Percentiles rank a stretch among this genome's conserved stretches.
phyloP scores from a whole-genome alignment of 2,797 vertebrate species.

The Poecilia wingei region DNA sequence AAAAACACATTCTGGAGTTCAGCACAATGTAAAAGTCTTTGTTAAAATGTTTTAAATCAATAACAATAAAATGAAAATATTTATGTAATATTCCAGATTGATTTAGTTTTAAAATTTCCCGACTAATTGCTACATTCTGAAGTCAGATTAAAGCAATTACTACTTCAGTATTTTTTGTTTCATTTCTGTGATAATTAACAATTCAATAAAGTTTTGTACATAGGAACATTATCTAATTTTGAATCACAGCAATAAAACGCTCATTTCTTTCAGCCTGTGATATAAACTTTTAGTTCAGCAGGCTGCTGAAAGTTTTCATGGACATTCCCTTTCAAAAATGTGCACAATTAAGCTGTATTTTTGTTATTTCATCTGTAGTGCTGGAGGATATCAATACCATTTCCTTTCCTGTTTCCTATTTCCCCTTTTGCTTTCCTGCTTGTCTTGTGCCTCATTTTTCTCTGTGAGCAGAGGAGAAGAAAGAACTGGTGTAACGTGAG shows the following conservation, averaged over 20 bases:
- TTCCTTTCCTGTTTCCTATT: conserved; percentile 44
- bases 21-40: background rate
- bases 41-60: background rate
- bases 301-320: background rate
- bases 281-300: background rate
- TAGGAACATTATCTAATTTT: background rate
- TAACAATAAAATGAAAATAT: background rate
- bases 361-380: conserved; percentile 21
- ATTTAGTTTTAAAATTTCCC: background rate
- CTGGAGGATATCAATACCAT: conserved; percentile 30
- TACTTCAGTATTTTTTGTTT: background rate
- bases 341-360: conserved; percentile 9
- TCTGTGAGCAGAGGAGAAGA: conserved; percentile 14
- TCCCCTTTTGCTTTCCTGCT: conserved; percentile 11
- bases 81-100: background rate
- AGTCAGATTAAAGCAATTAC: background rate
- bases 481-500: conserved; percentile 6
- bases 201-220: background rate
- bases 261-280: background rate
- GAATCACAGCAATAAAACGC: background rate
- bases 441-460: background rate
- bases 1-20: background rate
- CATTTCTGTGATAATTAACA: background rate
- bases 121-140: background rate
- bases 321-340: conserved; percentile 1